These are phyloP conservation scores for Lasioglossum figueresi DNA, from an alignment of 2,888 invertebrate genomes.

Conservation along the genomic window DNA sequence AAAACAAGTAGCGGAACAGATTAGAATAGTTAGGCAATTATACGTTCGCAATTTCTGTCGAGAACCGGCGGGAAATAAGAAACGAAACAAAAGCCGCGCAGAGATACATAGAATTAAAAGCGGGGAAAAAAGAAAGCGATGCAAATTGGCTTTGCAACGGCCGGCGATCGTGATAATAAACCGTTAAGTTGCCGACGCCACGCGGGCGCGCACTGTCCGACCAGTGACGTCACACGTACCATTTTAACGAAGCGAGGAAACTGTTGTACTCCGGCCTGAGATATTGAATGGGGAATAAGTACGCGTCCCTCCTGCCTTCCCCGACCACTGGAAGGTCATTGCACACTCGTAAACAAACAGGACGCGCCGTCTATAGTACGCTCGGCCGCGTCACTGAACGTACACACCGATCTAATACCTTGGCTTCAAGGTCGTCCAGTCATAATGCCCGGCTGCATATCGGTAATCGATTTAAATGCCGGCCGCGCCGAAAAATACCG, in stretches of 20 bases:
- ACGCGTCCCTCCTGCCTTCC: slow-evolving; percentile 55
- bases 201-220: slow-evolving; percentile 1
- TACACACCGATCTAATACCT: slow-evolving; percentile 67
- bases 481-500: slow-evolving; percentile 21
- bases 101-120: background rate
- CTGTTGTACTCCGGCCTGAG: slow-evolving; percentile 62
- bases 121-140: background rate
- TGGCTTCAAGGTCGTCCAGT: slow-evolving; percentile 62
- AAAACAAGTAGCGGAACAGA: background rate
- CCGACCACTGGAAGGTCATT: slow-evolving; percentile 67
- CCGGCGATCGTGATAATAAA: background rate
- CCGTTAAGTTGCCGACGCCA: slow-evolving; percentile 32
- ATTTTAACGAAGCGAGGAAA: slow-evolving; percentile 63
- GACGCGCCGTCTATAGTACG: slow-evolving; percentile 67
- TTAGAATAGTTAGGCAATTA: background rate
- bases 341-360: slow-evolving; percentile 74
- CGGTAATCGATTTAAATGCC: slow-evolving; percentile 58
- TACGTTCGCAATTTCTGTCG: background rate
- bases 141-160: slow-evolving; percentile 11
- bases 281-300: slow-evolving; percentile 71
- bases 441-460: slow-evolving; percentile 55
- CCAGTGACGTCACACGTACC: slow-evolving; percentile 46
- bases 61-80: background rate
- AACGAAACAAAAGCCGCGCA: background rate
- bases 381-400: slow-evolving; percentile 70